Base-by-base conservation (phyloP, 2,888 invertebrate genomes). In the Brenthis ino region DNA sequence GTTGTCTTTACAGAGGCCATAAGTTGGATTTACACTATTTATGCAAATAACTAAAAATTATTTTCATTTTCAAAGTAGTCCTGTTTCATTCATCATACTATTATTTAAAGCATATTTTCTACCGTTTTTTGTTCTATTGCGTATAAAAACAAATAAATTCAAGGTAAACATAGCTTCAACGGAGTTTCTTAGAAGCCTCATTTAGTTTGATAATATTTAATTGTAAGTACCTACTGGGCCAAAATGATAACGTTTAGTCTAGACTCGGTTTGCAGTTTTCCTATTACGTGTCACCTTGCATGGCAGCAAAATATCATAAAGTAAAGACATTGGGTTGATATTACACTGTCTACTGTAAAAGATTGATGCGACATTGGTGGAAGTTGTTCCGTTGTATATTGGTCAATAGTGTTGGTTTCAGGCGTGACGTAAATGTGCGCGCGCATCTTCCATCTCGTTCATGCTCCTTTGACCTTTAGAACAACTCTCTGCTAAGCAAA, bases 361-460 rank as follows among this genome's bases (percentile, higher is more conserved):
- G 73, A 74, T 73, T 70, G 71, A 74, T 73, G 54, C 57, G 64
- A 57, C 50, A 57, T 67, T 58, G 56, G 47, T 61, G 24, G 55
- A 54, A 69, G 55, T 53, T 57, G 57, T 53, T 67, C 57, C 48
- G 53, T 51, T 43, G 50, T 66, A 63, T 67, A 78, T 85, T 85
- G 80, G 89, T 89, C 91, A 88, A 91, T 91, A 91, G 80, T 76
- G 73, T 74, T 76, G 79, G 79, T 78, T 78, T 76, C 74, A 69
- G 77, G 24, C 43, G 79, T 84, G 85, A 86, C 88, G 89, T 88
- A 83, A 83, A 77, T 55, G 47, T 77, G 78, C 89, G 91, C 91
- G 89, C 89, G 89, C 77, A 77, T 58, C 77, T 87, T 82, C 77
- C 75, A 61, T 65, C 66, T 69, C 58, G 47, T 60, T 48, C 60